phyloP scores from a whole-genome alignment of 2,797 vertebrate genomes.

The Myotis pilosus region DNA sequence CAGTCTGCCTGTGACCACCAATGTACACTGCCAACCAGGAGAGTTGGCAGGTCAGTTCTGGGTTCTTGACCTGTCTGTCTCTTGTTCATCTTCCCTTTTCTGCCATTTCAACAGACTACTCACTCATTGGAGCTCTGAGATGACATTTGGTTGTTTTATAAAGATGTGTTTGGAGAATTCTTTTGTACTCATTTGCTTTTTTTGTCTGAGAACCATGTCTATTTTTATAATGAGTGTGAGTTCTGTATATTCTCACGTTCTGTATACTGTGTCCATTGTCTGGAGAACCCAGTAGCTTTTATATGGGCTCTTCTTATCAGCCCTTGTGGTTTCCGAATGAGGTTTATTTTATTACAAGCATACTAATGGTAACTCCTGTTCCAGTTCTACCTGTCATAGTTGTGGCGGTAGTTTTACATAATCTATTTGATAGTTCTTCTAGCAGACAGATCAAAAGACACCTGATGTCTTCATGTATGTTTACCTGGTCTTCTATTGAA shows the following conservation, averaged over 20 bases:
- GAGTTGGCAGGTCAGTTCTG: neutral
- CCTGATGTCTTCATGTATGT: conserved; percentile 27
- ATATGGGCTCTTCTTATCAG: conserved; percentile 74
- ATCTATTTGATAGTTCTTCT: conserved; percentile 50
- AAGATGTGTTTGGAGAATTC: conserved; percentile 77
- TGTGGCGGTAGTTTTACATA: conserved; percentile 20
- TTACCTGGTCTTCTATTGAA: conserved; percentile 55
- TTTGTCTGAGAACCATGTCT: conserved; percentile 83
- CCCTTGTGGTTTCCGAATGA: conserved; percentile 69
- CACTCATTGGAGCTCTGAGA: conserved; percentile 68
- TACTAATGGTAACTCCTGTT: conserved; percentile 52
- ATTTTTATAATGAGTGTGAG: conserved; percentile 87
- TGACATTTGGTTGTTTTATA: conserved; percentile 81
- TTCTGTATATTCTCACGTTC: conserved; percentile 79
- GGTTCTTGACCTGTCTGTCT: conserved; percentile 49
- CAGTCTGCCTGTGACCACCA: conserved; percentile 45
- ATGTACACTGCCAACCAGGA: conserved; percentile 51
- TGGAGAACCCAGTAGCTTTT: conserved; percentile 81
- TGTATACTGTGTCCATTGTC: conserved; percentile 77
- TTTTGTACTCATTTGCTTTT: conserved; percentile 83
- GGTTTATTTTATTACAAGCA: conserved; percentile 78
- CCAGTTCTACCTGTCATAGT: conserved; percentile 65
- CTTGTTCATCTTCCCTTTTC: neutral
- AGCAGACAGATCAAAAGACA: conserved; percentile 50
- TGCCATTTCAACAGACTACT: conserved; percentile 67